Base-by-base conservation (phyloP, 2,888 invertebrate species). In the Hedya salicella region DNA sequence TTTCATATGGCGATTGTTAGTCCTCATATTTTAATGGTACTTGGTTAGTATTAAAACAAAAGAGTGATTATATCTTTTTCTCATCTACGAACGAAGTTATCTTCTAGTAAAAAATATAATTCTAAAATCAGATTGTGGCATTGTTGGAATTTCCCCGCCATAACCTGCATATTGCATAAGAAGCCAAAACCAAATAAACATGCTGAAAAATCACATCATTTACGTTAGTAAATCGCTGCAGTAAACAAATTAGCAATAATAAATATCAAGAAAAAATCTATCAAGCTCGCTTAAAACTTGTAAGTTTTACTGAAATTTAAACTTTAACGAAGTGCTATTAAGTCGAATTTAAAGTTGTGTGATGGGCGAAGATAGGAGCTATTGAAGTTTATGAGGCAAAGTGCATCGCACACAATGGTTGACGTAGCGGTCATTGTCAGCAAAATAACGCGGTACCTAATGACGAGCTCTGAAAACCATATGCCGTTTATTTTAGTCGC, bases 391-490 rank as follows among this genome's bases (percentile, higher is more conserved):
- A 57, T 6, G n/a, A 9, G 32, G 42, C 9, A 32, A 19, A 8
- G 42, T 44, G 57, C 57, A 57, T 32, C 44, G 57, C 30, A 57
- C 42, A 54, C 56, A 57, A 57, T 57, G 57, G 57, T n/a, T 57
- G 57, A 57, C 57, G 57, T 46, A 57, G 57, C 46, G 46, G 57
- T 57, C 57, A 36, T 57, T 57, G 57, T 57, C 57, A 57, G 30
- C 44, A 30, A 17, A 57, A 19, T 32, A 17, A 46, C 17, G 44
- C 19, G n/a, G 2, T 9, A 6, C 17, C 17, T 57, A 46, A 57
- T 46, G 57, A 57, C 44, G 44, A 57, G 57, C n/a, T 25, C 54
- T 42, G 54, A 54, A 42, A 8, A 30, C 57, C 32, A 48, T 16
- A 16, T n/a, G 42, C 17, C 36, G 46, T 9, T 4, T n/a, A 9